Base-by-base conservation (phyloP, 2,797 vertebrate species). In the Setipinna tenuifilis region DNA sequence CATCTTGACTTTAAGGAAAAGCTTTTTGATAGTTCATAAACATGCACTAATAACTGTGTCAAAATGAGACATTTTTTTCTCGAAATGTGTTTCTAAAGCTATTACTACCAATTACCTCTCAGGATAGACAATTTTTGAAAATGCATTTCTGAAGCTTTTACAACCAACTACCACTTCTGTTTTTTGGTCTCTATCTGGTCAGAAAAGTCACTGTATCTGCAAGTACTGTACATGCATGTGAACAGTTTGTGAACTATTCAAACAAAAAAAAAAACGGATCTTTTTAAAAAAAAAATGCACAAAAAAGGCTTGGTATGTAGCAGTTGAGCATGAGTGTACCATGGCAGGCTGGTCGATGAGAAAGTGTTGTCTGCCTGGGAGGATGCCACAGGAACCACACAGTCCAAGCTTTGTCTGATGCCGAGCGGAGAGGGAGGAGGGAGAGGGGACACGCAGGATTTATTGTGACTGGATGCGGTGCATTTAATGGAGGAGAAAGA, bases 401-500 rank as follows among this genome's bases (percentile, higher is more conserved):
- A 71, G 65, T 71, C 28, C 28, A 31, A 35, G 65, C 65, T 71
- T 71, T 71, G 65, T 71, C 25, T 35, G 14, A 71, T 35, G 28
- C 65, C 16, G 28, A 71, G 65, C 9, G 16, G 65, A 4, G 62
- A 28, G 62, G 21, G 21, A n/a, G 61, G 25, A 5, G 25, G 12
- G 65, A 2, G 65, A 10, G 21, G 7, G 59, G 23, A 12, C 7
- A 25, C 23, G 6, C 28, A 71, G 65, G 65, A 71, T 71, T 71
- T 71, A 71, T 71, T 71, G 65, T 31, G 25, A 71, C 65, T 71
- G 65, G 65, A 71, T 71, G 65, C 65, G 5, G 65, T 71, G 65
- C 65, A 71, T 31, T 71, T 71, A 71, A 71, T 71, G 65, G 65
- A 71, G 65, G 65, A 71, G 16, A 71, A 35, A 71, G 65, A 71